A percentile compares a stretch with the other conserved stretches of the same genome.
Evolutionary conservation across 92 coral and sea anemone species (phyloP).

Genomic region (Hydrozoanthus gracilis): DNA sequence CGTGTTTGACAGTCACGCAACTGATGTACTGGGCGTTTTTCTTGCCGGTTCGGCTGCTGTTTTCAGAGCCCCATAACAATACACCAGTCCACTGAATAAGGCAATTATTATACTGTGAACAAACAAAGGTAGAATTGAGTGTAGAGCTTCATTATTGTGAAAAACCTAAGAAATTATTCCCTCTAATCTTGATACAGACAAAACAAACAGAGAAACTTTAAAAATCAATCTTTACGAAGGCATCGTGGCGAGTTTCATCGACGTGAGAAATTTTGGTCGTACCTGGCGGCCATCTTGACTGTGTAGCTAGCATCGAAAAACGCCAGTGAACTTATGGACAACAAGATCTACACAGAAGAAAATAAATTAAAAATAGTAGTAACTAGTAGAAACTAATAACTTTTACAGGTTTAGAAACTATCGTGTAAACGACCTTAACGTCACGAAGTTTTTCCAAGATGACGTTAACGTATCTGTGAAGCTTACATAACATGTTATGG

Average conservation of each 20-base stretch:
- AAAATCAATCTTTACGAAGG: background rate
- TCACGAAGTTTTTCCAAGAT: no score
- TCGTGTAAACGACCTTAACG: no score
- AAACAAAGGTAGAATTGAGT: background rate
- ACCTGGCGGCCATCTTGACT: constrained; percentile 29
- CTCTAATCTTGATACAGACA: background rate
- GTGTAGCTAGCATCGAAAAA: constrained; percentile 5
- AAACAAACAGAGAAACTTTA: background rate
- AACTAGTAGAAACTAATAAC: no score
- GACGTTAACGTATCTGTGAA: no score
- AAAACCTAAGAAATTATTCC: background rate
- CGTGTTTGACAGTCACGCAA: no score
- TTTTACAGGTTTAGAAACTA: no score
- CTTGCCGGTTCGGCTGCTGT: background rate
- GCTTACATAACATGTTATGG: no score
- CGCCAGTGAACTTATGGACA: constrained; percentile 7
- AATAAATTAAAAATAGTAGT: background rate
- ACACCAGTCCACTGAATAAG: background rate
- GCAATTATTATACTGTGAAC: background rate
- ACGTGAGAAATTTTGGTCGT: background rate
- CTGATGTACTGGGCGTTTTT: background rate
- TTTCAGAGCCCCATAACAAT: background rate
- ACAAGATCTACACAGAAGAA: background rate
- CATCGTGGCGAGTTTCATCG: background rate
- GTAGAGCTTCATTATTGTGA: no score